These are phyloP conservation scores for Drosophila prosaltans DNA, from an alignment of 1,140 invertebrate genomes.

Conservation along the genomic window DNA sequence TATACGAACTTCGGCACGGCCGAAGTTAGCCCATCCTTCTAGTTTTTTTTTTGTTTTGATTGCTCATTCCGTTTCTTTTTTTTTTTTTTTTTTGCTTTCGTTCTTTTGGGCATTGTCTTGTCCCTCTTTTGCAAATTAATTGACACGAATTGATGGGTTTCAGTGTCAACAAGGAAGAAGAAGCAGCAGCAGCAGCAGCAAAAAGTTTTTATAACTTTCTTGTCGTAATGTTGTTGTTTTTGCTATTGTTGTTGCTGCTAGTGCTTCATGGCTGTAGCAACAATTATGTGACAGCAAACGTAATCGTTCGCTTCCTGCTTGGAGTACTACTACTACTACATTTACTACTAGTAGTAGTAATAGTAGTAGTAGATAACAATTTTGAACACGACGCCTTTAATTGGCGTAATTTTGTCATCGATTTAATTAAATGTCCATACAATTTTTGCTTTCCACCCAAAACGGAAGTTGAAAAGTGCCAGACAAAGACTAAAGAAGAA, in stretches of 20 bases:
- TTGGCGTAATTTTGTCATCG: constrained; percentile 81
- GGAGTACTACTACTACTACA: background rate
- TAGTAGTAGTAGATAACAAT: constrained; percentile 50
- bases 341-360: background rate
- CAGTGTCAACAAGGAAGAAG: constrained; percentile 60
- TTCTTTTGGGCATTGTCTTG: constrained; percentile 48
- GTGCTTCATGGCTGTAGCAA: constrained; percentile 42
- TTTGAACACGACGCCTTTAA: constrained; percentile 74
- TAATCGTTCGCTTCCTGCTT: constrained; percentile 33
- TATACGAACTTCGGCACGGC: no score
- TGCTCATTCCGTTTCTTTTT: background rate
- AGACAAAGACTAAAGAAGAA: constrained; percentile 18
- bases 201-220: constrained; percentile 69
- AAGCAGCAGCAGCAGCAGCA: constrained; percentile 27
- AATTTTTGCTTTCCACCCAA: constrained; percentile 47
- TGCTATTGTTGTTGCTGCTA: background rate
- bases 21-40: background rate
- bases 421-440: constrained; percentile 78
- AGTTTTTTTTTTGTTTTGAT: background rate
- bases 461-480: constrained; percentile 62
- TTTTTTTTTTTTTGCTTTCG: background rate
- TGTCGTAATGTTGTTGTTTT: background rate
- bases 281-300: constrained; percentile 68
- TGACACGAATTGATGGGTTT: constrained; percentile 79
- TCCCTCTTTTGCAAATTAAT: constrained; percentile 71